Evolutionary conservation across 2,888 invertebrate species (phyloP).

Genomic region (Metopia argyrocephala): DNA sequence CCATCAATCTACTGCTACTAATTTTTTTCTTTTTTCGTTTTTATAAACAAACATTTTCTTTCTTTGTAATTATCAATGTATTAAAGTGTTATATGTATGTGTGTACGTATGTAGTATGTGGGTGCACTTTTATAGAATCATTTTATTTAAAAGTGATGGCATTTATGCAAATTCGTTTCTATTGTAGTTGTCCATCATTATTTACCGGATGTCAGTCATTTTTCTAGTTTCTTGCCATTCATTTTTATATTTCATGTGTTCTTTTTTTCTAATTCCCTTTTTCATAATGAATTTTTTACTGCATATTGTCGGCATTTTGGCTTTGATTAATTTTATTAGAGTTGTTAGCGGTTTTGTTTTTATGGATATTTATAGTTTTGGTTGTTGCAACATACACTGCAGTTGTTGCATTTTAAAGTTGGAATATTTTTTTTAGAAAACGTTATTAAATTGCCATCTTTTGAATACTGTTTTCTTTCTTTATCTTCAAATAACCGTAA

Average conservation of each 20-base stretch:
- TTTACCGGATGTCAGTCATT: conserved; percentile 64
- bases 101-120: neutral
- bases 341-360: conserved; percentile 31
- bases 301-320: conserved; percentile 42
- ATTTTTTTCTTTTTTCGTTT: too few relatives aligned
- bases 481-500: neutral
- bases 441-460: neutral
- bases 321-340: conserved; percentile 57
- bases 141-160: conserved; percentile 7
- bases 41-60: too few relatives aligned
- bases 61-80: neutral
- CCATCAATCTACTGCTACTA: too few relatives aligned
- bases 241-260: conserved; percentile 27
- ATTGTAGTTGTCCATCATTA: conserved; percentile 62
- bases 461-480: neutral
- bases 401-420: conserved; percentile 29
- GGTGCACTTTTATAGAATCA: neutral
- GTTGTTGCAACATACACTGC: neutral
- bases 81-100: neutral
- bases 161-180: conserved; percentile 58
- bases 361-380: neutral
- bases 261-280: neutral
- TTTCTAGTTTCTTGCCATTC: conserved; percentile 29
- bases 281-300: neutral
- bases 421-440: conserved; percentile 23